Conservation (phyloP, 2,113 vertebrate species). For the Heterotilapia buettikoferi region DNA sequence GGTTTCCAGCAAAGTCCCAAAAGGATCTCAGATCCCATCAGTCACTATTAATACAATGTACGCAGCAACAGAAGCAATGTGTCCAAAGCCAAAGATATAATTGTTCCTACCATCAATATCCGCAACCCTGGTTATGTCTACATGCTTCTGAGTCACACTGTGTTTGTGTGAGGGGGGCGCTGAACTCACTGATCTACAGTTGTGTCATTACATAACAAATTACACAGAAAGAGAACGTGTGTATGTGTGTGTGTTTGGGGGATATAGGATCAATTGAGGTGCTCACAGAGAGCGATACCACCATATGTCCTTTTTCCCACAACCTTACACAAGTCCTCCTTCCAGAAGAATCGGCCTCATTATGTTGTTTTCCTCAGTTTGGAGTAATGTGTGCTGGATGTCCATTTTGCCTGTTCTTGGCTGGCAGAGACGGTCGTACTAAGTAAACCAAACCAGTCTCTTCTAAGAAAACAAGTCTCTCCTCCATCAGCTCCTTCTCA, state of each 20-base stretch:
- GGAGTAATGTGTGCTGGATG: background rate
- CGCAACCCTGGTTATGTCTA: background rate
- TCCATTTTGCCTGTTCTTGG: background rate
- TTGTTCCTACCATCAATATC: background rate
- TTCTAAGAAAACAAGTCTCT: conserved; percentile 29
- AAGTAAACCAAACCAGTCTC: conserved; percentile 20
- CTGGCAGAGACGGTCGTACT: background rate
- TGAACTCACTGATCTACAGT: conserved; percentile 53
- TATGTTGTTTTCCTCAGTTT: background rate
- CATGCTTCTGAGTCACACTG: background rate
- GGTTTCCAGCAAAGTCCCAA: conserved; percentile 45
- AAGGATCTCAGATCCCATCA: conserved; percentile 20
- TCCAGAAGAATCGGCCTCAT: background rate
- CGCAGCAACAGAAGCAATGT: background rate
- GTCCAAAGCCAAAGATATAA: background rate
- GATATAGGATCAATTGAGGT: conserved; percentile 39
- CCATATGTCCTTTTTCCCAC: background rate
- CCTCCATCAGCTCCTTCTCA: background rate
- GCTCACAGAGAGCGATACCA: conserved; percentile 30
- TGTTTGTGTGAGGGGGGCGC: conserved; percentile 3
- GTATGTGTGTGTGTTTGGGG: background rate
- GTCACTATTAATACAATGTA: background rate
- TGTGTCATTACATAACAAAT: conserved; percentile 40
- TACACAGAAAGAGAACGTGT: background rate
- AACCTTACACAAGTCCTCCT: background rate